Base-by-base conservation (phyloP, 2,888 invertebrate species). In the Pachliopta kotzebuea region DNA sequence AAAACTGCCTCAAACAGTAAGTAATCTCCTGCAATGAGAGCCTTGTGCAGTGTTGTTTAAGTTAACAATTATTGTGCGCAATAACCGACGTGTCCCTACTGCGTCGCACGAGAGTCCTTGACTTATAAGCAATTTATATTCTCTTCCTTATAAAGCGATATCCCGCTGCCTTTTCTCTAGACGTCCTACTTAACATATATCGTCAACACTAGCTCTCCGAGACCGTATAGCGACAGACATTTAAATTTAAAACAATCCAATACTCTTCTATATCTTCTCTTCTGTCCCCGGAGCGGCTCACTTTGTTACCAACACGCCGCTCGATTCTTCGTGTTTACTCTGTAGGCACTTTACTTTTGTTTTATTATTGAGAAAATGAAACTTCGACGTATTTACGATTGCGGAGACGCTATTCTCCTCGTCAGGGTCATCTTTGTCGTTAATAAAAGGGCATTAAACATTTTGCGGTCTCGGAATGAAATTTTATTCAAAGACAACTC, bases 81-180 rank as follows among this genome's bases (percentile, higher is more conserved):
- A 37, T 21, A 23, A 45, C 26, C 56, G 54, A 63, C 62, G 66
- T 70, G 70, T 70, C 71, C 72, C 76, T 77, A 74, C 73, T 68
- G 70, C 65, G 53, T 53, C 60, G 67, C 68, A 63, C 72, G 69
- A 80, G 63, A 80, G 83, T 83, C 81, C 85, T 83, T 85, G 84
- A 83, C 80, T 84, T 85, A 84, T 81, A 77, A 77, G 79, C 80
- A 79, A 86, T 87, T 84, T 86, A 85, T 85, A 87, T 87, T 85
- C 86, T 81, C 84, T 86, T 87, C 85, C 85, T 83, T 74, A 75
- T 82, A 74, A 76, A 76, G 68, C 75, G 74, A 72, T 76, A 75
- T 77, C 77, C 76, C 76, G 74, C 76, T 72, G 76, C 75, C 79
- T 80, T 81, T 81, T 80, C 80, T 78, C 78, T 78, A 77, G 73